These are phyloP conservation scores for Lordiphosa stackelbergi DNA, from an alignment of 1,140 invertebrate species.

Conservation along the genomic window DNA sequence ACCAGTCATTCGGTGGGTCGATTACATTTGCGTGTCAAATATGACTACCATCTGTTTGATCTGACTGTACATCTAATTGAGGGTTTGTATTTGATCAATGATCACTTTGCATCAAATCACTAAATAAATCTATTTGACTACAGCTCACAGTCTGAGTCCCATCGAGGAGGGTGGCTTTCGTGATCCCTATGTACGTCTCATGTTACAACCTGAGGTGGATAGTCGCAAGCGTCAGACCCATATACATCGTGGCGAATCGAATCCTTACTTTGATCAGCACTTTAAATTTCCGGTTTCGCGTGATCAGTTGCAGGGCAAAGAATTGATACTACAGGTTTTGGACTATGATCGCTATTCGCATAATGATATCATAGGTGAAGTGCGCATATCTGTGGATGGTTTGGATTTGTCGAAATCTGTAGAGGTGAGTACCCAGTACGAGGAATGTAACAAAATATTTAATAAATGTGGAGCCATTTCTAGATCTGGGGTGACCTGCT, in stretches of 20 bases:
- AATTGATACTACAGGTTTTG: conserved; percentile 84
- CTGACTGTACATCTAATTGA: conserved; percentile 92
- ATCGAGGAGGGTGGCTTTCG: conserved; percentile 90
- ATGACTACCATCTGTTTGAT: conserved; percentile 93
- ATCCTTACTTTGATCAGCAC: conserved; percentile 89
- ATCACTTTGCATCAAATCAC: neutral
- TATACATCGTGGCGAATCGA: conserved; percentile 86
- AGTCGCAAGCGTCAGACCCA: conserved; percentile 88
- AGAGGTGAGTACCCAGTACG: conserved; percentile 79
- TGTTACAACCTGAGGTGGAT: conserved; percentile 88
- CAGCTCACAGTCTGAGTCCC: conserved; percentile 88
- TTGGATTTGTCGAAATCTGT: conserved; percentile 85
- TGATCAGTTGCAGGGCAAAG: conserved; percentile 87
- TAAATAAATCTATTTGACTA: conserved; percentile 35
- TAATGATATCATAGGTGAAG: conserved; percentile 88
- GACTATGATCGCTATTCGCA: conserved; percentile 83
- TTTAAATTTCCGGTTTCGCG: conserved; percentile 91
- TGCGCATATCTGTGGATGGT: conserved; percentile 83
- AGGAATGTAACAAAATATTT: neutral
- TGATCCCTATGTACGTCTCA: conserved; percentile 89
- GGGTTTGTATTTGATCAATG: conserved; percentile 79
- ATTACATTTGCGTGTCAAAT: conserved; percentile 90
- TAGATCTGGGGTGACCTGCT: conserved; percentile 85
- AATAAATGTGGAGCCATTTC: neutral
- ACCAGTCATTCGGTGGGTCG: conserved; percentile 82